These are phyloP conservation scores for Penelope pileata DNA, from an alignment of 2,113 vertebrate genomes.

Conservation along the genomic window DNA sequence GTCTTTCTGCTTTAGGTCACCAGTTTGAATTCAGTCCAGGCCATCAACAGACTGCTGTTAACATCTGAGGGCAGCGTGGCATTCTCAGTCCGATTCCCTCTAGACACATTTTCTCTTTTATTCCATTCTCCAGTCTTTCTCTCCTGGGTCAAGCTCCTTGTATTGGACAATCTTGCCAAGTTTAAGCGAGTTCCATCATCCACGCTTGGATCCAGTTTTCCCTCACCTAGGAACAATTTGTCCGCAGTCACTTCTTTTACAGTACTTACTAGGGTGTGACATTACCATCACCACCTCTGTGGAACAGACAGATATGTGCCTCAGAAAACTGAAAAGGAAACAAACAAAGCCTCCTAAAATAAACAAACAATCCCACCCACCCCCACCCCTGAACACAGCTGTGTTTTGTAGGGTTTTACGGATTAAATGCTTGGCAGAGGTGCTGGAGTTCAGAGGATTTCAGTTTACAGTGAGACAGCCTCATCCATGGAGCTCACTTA, in stretches of 20 bases:
- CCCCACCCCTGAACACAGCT: not conserved
- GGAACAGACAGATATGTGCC: not conserved
- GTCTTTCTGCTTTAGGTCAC: constrained; percentile 42
- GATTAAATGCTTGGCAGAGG: constrained; percentile 52
- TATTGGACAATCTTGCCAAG: not conserved
- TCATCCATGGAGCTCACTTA: constrained; percentile 10
- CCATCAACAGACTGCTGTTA: constrained; percentile 24
- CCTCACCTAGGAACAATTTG: not conserved
- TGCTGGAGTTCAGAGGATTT: constrained; percentile 39
- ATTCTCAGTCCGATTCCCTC: constrained; percentile 18
- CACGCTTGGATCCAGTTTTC: not conserved
- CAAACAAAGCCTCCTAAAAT: not conserved
- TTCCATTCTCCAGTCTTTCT: not conserved
- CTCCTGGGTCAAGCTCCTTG: not conserved
- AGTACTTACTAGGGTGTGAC: not conserved
- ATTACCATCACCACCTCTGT: not conserved
- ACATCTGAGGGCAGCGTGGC: constrained; percentile 45
- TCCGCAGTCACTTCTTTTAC: not conserved
- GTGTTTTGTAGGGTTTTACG: constrained; percentile 38
- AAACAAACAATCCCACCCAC: not conserved
- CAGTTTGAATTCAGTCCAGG: constrained; percentile 35
- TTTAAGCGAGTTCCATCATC: not conserved
- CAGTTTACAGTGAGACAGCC: not conserved
- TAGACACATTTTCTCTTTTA: not conserved
- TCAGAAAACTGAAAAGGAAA: not conserved